These are phyloP conservation scores for Elaeidobius kamerunicus DNA, from an alignment of 2,888 invertebrate genomes.

Conservation along the genomic window DNA sequence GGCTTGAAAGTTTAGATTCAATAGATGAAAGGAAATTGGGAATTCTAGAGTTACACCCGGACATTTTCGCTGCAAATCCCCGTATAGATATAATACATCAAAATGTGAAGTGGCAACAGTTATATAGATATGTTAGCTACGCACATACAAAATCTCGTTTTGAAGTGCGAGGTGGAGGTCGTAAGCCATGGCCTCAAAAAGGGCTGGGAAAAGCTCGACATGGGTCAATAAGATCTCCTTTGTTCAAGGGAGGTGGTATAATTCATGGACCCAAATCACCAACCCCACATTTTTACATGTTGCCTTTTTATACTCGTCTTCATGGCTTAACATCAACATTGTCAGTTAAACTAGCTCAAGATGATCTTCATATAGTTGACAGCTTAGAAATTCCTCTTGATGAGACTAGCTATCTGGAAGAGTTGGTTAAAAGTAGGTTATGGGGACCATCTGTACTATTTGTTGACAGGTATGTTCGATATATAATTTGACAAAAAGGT, in stretches of 20 bases:
- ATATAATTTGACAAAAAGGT: not conserved
- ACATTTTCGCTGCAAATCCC: constrained; percentile 78
- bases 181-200: constrained; percentile 98
- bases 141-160: constrained; percentile 74
- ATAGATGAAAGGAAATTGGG: constrained; percentile 76
- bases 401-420: constrained; percentile 72
- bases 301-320: constrained; percentile 74
- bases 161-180: constrained; percentile 85
- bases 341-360: constrained; percentile 91
- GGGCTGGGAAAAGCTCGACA: constrained; percentile 81
- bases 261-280: constrained; percentile 91
- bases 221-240: constrained; percentile 87
- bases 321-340: constrained; percentile 79
- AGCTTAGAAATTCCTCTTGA: constrained; percentile 81
- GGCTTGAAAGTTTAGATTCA: constrained; percentile 82
- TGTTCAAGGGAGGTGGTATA: constrained; percentile 80
- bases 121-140: constrained; percentile 79
- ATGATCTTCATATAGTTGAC: constrained; percentile 90
- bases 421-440: constrained; percentile 77
- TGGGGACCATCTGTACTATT: constrained; percentile 97
- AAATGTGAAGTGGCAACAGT: constrained; percentile 83
- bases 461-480: constrained; percentile 85
- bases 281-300: constrained; percentile 89
- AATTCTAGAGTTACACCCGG: constrained; percentile 85
- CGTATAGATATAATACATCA: constrained; percentile 82